Percentiles rank a stretch among this genome's conserved stretches.
These are phyloP conservation scores for Pelosia muscerda DNA, from an alignment of 2,888 invertebrate genomes.

Conservation along the genomic window DNA sequence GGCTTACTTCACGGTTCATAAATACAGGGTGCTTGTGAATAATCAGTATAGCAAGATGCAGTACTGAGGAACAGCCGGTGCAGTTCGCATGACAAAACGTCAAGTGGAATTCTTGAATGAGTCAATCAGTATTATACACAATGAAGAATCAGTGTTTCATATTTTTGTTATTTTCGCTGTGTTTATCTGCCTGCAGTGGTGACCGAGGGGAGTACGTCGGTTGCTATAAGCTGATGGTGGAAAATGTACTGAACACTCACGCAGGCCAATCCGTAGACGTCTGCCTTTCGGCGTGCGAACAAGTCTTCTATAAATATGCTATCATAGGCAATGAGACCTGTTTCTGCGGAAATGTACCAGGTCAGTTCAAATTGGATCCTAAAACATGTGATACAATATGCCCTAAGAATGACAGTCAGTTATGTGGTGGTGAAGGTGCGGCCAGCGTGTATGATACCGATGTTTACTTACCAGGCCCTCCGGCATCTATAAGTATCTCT, in stretches of 20 bases:
- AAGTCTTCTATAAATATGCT: constrained; percentile 80
- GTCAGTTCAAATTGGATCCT: constrained; percentile 74
- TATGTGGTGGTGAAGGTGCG: constrained; percentile 90
- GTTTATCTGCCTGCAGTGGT: constrained; percentile 47
- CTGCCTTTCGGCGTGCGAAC: constrained; percentile 80
- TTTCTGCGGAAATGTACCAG: constrained; percentile 79
- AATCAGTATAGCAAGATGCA: constrained; percentile 25
- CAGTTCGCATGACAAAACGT: constrained; percentile 50
- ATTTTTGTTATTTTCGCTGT: constrained; percentile 54
- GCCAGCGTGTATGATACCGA: constrained; percentile 91
- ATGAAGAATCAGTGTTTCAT: constrained; percentile 64
- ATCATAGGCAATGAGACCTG: constrained; percentile 79
- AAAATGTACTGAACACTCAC: constrained; percentile 75
- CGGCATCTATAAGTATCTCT: constrained; percentile 85
- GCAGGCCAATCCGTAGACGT: constrained; percentile 82
- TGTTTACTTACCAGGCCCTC: constrained; percentile 89
- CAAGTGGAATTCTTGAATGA: constrained; percentile 55
- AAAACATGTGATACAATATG: constrained; percentile 87
- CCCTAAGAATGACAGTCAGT: constrained; percentile 86
- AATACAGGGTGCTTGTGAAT: constrained; percentile 29
- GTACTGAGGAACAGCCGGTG: constrained; percentile 32
- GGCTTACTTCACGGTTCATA: constrained; percentile 34
- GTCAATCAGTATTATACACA: constrained; percentile 63
- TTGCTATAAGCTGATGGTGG: constrained; percentile 71
- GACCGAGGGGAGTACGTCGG: constrained; percentile 81